phyloP scores from a whole-genome alignment of 2,888 invertebrate species.

The Aporophyla nigra region DNA sequence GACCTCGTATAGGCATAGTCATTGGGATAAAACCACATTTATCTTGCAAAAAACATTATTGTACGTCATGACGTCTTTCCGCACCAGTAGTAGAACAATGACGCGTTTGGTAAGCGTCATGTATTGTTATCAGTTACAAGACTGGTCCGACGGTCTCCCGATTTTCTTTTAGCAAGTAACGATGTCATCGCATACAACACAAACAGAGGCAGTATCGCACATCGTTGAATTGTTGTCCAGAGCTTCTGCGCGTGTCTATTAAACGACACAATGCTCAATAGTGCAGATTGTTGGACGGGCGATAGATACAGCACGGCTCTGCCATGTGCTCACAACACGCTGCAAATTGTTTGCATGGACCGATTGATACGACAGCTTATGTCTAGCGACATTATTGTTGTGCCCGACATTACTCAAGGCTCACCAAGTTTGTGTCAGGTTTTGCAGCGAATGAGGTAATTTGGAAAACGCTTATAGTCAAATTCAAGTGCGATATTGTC shows the following conservation, averaged over 20 bases:
- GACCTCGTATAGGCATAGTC: neutral
- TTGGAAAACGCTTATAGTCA: neutral
- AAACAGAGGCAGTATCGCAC: neutral
- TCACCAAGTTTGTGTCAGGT: neutral
- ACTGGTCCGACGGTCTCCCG: neutral
- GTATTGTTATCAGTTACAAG: neutral
- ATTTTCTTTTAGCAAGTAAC: neutral
- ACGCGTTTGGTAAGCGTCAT: constrained; percentile 4
- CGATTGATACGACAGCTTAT: neutral
- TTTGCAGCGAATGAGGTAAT: neutral
- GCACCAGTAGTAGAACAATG: neutral
- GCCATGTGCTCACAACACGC: constrained; percentile 1
- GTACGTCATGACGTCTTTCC: constrained; percentile 7
- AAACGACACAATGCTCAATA: constrained; percentile 21
- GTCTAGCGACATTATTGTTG: constrained; percentile 8
- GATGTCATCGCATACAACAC: neutral
- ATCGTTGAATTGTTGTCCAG: neutral
- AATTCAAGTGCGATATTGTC: neutral
- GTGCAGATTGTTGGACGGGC: constrained; percentile 19
- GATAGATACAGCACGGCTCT: constrained; percentile 8
- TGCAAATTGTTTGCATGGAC: constrained; percentile 9
- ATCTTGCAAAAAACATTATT: neutral
- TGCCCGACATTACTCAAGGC: neutral
- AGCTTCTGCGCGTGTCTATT: neutral
- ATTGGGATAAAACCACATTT: neutral